Evolutionary conservation across 1,140 invertebrate species (phyloP).

Genomic region (Zeugodacus cucurbitae): DNA sequence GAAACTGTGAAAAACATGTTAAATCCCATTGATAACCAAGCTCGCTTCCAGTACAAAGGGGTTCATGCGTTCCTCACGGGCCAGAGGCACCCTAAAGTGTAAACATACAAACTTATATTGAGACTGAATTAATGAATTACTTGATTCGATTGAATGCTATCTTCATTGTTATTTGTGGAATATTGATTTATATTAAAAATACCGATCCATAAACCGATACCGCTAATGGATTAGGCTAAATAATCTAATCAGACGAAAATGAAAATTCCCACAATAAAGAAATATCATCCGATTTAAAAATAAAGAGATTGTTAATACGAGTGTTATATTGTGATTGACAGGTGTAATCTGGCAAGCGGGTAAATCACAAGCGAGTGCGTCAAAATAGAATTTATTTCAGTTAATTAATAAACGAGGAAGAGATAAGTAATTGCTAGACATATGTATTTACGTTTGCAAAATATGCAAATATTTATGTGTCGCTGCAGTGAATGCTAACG

Average conservation of each 20-base stretch:
- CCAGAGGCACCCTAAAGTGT: too few species aligned
- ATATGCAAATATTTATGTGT: neutral
- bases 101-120: neutral
- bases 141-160: neutral
- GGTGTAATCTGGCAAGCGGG: neutral
- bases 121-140: neutral
- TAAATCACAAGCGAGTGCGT: neutral
- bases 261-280: neutral
- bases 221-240: neutral
- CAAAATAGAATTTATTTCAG: neutral
- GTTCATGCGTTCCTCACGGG: too few species aligned
- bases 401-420: neutral
- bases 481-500: neutral
- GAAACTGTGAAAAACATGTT: too few species aligned
- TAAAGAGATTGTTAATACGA: neutral
- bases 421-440: neutral
- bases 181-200: neutral
- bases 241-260: neutral
- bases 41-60: too few species aligned
- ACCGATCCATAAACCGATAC: neutral
- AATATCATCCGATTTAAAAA: neutral
- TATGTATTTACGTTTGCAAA: neutral
- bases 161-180: neutral
- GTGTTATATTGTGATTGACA: constrained; percentile 1
- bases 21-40: too few species aligned